Conservation (phyloP, 1,140 invertebrate genomes). For the Drosophila equinoxialis region DNA sequence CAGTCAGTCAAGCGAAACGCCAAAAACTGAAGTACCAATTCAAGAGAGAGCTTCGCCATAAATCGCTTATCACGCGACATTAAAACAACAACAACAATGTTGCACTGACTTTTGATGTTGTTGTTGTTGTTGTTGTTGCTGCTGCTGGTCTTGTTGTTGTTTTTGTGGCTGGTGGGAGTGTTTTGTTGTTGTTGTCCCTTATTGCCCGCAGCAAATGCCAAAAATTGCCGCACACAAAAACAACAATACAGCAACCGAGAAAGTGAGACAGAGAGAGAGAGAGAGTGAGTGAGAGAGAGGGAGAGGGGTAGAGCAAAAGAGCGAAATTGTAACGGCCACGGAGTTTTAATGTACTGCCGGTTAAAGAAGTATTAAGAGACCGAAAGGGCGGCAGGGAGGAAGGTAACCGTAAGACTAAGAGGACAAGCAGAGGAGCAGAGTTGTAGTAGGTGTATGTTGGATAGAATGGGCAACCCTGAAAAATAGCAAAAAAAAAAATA, state of each 20-base stretch:
- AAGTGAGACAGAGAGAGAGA: slow-evolving; percentile 10
- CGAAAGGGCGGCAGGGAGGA: not conserved
- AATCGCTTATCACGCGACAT: slow-evolving; percentile 81
- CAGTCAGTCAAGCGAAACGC: slow-evolving; percentile 72
- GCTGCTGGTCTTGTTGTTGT: slow-evolving; percentile 25
- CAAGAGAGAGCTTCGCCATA: slow-evolving; percentile 75
- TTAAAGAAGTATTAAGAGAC: slow-evolving; percentile 19
- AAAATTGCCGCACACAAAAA: slow-evolving; percentile 79
- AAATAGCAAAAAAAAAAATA: slow-evolving; percentile 50
- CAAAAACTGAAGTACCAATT: slow-evolving; percentile 72
- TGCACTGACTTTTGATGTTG: slow-evolving; percentile 55
- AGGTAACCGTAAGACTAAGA: not conserved
- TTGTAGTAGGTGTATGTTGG: not conserved
- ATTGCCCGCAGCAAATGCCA: slow-evolving; percentile 76
- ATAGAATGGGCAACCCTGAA: slow-evolving; percentile 38
- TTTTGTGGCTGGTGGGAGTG: not conserved
- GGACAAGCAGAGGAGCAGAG: slow-evolving; percentile 9
- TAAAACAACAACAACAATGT: slow-evolving; percentile 75
- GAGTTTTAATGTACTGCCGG: slow-evolving; percentile 75
- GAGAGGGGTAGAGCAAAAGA: slow-evolving; percentile 15
- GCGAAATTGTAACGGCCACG: slow-evolving; percentile 68
- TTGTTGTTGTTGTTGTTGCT: slow-evolving; percentile 42
- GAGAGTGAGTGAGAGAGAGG: slow-evolving; percentile 6
- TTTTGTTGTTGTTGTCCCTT: slow-evolving; percentile 30
- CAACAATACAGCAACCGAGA: slow-evolving; percentile 61